Percentiles rank a stretch among this genome's conserved stretches.
Conservation (phyloP, 2,797 vertebrate genomes). For the Thamnophis elegans region DNA sequence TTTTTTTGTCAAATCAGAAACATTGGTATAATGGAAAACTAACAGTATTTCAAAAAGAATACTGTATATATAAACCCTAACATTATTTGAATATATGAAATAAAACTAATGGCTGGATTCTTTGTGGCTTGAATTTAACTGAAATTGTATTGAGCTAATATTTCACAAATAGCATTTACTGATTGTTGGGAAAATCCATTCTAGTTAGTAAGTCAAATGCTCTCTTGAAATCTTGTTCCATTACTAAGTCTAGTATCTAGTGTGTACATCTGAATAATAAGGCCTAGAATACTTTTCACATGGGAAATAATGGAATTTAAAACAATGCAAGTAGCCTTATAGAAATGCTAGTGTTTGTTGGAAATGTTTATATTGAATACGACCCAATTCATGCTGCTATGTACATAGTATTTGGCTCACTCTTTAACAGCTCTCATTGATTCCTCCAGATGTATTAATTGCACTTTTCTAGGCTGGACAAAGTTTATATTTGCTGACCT, state of each 20-base stretch:
- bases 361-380: slow-evolving; percentile 40
- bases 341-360: slow-evolving; percentile 31
- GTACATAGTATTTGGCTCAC: slow-evolving; percentile 26
- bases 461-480: slow-evolving; percentile 40
- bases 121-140: slow-evolving; percentile 21
- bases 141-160: slow-evolving; percentile 49
- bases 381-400: slow-evolving; percentile 32
- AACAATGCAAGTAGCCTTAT: slow-evolving; percentile 20
- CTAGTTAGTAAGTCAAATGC: slow-evolving; percentile 44
- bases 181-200: slow-evolving; percentile 56
- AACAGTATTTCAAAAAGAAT: slow-evolving; percentile 10
- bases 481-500: slow-evolving; percentile 49
- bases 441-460: slow-evolving; percentile 41
- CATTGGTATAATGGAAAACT: background rate
- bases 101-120: slow-evolving; percentile 31
- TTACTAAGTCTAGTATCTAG: slow-evolving; percentile 29
- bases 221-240: slow-evolving; percentile 36
- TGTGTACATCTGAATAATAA: slow-evolving; percentile 14
- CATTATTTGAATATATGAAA: background rate
- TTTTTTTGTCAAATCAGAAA: background rate
- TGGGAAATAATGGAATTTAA: slow-evolving; percentile 49
- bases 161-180: slow-evolving; percentile 56
- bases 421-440: slow-evolving; percentile 44
- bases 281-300: slow-evolving; percentile 44
- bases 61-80: background rate